Conservation (phyloP, 2,113 vertebrate genomes). For the Pantherophis guttatus region DNA sequence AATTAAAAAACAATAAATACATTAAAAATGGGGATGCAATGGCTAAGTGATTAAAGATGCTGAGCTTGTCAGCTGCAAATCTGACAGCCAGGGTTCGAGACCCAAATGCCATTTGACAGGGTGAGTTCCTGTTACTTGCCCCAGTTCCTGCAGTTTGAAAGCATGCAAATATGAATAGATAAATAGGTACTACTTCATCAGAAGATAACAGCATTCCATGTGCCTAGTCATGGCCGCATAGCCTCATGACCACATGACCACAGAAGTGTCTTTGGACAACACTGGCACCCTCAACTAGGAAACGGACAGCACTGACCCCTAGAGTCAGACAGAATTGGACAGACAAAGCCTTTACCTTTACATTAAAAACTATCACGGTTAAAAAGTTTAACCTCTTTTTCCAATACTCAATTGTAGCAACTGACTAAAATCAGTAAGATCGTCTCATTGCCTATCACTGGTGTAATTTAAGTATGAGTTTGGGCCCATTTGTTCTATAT, state of each 20-base stretch:
- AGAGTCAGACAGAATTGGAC: neutral
- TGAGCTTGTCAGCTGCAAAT: neutral
- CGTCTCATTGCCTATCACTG: neutral
- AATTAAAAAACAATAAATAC: neutral
- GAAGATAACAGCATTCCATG: neutral
- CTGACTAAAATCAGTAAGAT: neutral
- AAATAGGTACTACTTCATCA: neutral
- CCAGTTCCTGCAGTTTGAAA: neutral
- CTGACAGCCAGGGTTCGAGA: neutral
- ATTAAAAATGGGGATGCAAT: neutral
- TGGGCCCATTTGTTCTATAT: neutral
- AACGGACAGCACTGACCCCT: neutral
- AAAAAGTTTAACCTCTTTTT: neutral
- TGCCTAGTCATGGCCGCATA: neutral
- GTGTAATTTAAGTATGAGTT: neutral
- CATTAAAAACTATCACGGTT: neutral
- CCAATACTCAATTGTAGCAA: neutral
- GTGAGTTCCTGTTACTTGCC: neutral
- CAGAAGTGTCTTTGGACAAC: neutral
- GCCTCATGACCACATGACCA: neutral
- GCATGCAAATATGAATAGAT: neutral
- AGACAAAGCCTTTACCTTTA: neutral
- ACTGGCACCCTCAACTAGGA: neutral
- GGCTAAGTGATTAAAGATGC: neutral
- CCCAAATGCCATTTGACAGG: neutral